Evolutionary conservation across 2,888 invertebrate species (phyloP).

Genomic region (Orchesellides sinensis): DNA sequence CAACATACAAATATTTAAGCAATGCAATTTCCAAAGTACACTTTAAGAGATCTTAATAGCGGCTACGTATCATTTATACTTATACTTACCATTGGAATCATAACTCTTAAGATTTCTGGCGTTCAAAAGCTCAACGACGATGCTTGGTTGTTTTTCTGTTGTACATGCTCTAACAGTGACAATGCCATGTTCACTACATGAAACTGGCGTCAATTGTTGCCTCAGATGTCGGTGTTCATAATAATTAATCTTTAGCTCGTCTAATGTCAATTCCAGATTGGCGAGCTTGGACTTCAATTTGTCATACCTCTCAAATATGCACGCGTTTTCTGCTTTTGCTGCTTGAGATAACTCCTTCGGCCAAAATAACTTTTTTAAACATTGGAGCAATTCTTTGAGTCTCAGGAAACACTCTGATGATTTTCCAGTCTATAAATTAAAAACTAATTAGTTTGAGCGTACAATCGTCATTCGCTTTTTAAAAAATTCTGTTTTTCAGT

Average conservation of each 20-base stretch:
- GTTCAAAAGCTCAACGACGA: constrained; percentile 79
- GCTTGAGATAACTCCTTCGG: constrained; percentile 10
- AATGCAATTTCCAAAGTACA: background rate
- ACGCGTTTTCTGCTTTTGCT: background rate
- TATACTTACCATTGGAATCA: constrained; percentile 77
- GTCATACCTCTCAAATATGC: constrained; percentile 24
- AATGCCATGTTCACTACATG: constrained; percentile 38
- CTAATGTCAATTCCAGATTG: constrained; percentile 17
- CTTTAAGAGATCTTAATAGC: too few relatives aligned
- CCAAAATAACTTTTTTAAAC: constrained; percentile 49
- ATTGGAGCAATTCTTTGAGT: background rate
- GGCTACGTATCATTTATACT: background rate
- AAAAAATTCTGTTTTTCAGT: background rate
- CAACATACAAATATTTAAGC: too few relatives aligned
- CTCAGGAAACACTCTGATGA: constrained; percentile 29
- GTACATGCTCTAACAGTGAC: constrained; percentile 50
- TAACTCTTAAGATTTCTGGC: constrained; percentile 78
- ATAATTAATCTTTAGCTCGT: constrained; percentile 44
- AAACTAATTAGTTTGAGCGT: background rate
- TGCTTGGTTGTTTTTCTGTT: constrained; percentile 37
- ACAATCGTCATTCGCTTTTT: background rate
- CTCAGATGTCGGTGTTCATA: constrained; percentile 25
- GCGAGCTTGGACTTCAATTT: constrained; percentile 6
- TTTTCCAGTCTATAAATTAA: constrained; percentile 26
- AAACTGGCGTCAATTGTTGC: constrained; percentile 2